phyloP scores from a whole-genome alignment of 2,797 vertebrate species.

The Nothura maculosa region DNA sequence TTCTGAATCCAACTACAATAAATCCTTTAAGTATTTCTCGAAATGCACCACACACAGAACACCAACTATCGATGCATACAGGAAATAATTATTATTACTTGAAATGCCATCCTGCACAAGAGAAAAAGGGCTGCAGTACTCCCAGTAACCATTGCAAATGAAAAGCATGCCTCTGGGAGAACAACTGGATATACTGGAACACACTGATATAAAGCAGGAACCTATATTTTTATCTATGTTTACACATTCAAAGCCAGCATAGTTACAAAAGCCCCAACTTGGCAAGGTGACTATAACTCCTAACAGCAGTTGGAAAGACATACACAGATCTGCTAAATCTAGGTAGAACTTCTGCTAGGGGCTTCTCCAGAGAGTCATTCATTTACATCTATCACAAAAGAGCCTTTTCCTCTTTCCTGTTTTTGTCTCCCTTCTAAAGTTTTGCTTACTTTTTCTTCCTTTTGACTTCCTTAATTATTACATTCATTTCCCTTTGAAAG shows the following conservation, averaged over 20 bases:
- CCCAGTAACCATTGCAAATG: background rate
- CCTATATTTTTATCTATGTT: background rate
- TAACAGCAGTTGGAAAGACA: background rate
- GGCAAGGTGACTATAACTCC: background rate
- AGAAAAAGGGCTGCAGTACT: slow-evolving; percentile 18
- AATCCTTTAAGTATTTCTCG: background rate
- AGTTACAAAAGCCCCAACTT: background rate
- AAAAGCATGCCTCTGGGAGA: background rate
- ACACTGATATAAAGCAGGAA: background rate
- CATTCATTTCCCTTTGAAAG: background rate
- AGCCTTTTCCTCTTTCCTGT: background rate
- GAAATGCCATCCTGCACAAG: background rate
- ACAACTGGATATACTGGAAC: background rate
- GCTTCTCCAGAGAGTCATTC: background rate
- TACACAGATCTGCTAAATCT: background rate
- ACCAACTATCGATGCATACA: background rate
- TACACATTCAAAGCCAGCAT: background rate
- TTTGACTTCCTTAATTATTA: background rate
- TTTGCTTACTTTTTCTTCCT: background rate
- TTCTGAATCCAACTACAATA: background rate
- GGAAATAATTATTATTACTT: slow-evolving; percentile 31
- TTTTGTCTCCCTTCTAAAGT: background rate
- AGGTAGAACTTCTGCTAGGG: background rate
- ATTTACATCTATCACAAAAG: rapidly evolving
- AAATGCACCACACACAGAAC: background rate